Evolutionary conservation across 1,140 invertebrate species (phyloP), one percentile per base, ranked within the genome.

Genomic region (Homarus americanus): DNA sequence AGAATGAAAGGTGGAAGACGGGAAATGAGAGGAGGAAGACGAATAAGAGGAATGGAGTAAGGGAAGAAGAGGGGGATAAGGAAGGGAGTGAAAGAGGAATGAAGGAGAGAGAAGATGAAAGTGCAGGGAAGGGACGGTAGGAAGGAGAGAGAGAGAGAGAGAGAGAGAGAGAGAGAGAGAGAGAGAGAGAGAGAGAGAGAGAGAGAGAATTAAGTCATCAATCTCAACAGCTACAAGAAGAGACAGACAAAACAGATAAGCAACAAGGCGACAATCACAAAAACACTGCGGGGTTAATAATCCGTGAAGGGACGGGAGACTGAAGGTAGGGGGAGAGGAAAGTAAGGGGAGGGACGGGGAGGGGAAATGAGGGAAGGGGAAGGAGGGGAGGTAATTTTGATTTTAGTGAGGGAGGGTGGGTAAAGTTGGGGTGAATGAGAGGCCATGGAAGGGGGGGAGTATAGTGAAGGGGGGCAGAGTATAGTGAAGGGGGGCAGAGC

Each of bases 141-240:
- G 53, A 17, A 63, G 20, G 53, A 38, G 34, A 72, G 82, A 32
- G 63, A 72, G 82, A 41, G 66, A 63, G 53, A 84, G 63, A 72
- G 63, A 41, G 34, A 41, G 82, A 72, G 63, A 63, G 36, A 83
- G 63, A 83, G 36, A 38, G 63, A 72, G 63, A 44, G 38, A 36
- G 82, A 41, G 36, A 83, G 53, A 41, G 63, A 53, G 63, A 84
- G 36, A 63, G 38, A 38, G 63, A 79, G 41, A 49, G 76, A 79
- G 41, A 49, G 76, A 79, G 41, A 79, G 76, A 79, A n/a, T 5
- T 3, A 17, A 34, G 9, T 3, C n/a, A n/a, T n/a, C 7, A 5
- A n/a, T 24, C 24, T 24, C 24, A n/a, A 72, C 66, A 72, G 24
- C 5, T 24, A 72, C 66, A 72, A 34, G 40, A 34, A 78, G 38